phyloP scores from a whole-genome alignment of 2,797 vertebrate genomes.

The Scolopax bukidnonensis region DNA sequence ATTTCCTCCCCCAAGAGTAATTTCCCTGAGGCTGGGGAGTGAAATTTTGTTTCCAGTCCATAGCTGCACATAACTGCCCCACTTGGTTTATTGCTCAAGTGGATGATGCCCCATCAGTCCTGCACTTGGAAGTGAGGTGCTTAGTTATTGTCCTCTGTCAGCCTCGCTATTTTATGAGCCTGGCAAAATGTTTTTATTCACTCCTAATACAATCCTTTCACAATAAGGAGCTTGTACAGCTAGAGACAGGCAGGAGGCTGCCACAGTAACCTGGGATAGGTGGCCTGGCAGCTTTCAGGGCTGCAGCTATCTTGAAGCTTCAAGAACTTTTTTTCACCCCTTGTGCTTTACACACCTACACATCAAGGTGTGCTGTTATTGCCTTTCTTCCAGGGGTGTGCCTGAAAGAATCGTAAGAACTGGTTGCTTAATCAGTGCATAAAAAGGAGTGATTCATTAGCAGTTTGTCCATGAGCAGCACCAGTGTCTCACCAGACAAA shows the following conservation, averaged over 20 bases:
- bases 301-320: neutral
- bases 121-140: neutral
- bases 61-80: accelerated
- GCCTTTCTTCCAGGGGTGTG: neutral
- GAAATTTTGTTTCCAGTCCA: neutral
- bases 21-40: neutral
- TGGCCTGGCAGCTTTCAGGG: neutral
- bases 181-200: neutral
- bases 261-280: neutral
- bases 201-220: neutral
- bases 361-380: accelerated
- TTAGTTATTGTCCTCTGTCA: neutral
- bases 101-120: neutral
- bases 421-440: neutral
- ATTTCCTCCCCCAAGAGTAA: neutral
- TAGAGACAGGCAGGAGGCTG: neutral
- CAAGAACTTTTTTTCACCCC: neutral
- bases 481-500: neutral
- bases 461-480: neutral
- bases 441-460: neutral
- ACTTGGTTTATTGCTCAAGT: neutral
- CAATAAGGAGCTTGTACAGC: neutral
- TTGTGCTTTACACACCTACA: neutral
- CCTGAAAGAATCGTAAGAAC: neutral
- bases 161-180: neutral